These are phyloP conservation scores for Galago senegalensis DNA, from an alignment of 2,797 vertebrate genomes.

Conservation along the genomic window DNA sequence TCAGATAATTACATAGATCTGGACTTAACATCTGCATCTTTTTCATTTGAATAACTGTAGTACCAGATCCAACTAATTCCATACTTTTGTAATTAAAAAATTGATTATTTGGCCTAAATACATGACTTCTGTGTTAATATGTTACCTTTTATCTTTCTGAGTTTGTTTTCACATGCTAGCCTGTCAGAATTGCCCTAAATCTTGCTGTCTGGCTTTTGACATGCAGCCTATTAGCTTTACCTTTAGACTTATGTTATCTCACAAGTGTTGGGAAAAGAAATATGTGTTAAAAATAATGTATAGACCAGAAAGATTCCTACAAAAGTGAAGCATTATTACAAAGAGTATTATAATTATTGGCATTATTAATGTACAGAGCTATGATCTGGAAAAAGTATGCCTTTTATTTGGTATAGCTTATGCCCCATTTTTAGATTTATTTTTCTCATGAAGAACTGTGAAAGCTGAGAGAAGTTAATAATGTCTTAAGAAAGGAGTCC, in stretches of 20 bases:
- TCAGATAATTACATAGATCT: background rate
- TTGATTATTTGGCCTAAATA: background rate
- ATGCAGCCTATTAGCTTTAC: background rate
- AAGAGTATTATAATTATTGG: background rate
- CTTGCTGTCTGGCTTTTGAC: background rate
- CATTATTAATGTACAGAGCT: background rate
- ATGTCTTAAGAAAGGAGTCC: background rate
- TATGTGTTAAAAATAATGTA: background rate
- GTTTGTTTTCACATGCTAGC: background rate
- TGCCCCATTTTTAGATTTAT: background rate
- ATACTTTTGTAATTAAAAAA: background rate
- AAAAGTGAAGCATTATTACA: background rate
- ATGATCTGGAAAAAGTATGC: background rate
- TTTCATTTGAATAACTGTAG: background rate
- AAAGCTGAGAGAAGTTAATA: background rate
- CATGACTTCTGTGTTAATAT: background rate
- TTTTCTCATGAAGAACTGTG: background rate
- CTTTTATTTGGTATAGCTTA: background rate
- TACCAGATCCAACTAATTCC: background rate
- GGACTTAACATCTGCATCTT: background rate
- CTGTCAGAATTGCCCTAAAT: background rate
- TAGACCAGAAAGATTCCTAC: background rate
- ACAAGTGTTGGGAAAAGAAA: background rate
- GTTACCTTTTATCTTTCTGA: background rate
- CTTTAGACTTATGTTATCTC: background rate